Evolutionary conservation across 2,888 invertebrate genomes (phyloP).

Genomic region (Caenorhabditis zanzibari): DNA sequence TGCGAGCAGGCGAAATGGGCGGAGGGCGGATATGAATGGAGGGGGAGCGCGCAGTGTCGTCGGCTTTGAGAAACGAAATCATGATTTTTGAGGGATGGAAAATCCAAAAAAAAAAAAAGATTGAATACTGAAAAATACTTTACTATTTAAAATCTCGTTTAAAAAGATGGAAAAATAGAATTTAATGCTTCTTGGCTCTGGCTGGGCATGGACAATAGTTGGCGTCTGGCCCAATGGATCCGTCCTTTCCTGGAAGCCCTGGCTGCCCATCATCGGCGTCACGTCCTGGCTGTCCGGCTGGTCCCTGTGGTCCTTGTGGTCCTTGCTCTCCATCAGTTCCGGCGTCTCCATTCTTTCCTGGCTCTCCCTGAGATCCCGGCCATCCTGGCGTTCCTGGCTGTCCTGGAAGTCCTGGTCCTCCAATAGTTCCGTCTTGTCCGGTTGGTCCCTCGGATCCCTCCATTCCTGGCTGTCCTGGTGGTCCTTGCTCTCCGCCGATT

Average conservation of each 20-base stretch:
- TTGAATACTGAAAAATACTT: neutral
- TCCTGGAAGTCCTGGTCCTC: constrained; percentile 70
- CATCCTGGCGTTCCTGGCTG: constrained; percentile 72
- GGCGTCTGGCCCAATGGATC: constrained; percentile 72
- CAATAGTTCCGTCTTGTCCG: constrained; percentile 67
- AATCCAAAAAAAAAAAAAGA: constrained; percentile 2
- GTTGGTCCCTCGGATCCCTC: constrained; percentile 67
- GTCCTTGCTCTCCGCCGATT: constrained; percentile 67
- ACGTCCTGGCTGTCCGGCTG: constrained; percentile 70
- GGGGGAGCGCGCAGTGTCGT: too few species aligned
- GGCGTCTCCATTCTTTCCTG: constrained; percentile 71
- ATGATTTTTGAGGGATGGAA: too few species aligned
- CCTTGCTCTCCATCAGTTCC: constrained; percentile 70
- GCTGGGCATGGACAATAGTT: constrained; percentile 76
- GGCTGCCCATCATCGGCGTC: constrained; percentile 69
- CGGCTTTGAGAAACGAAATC: too few species aligned
- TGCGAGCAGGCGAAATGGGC: neutral
- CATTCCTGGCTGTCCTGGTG: constrained; percentile 70
- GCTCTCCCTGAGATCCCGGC: constrained; percentile 72
- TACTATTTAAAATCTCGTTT: neutral
- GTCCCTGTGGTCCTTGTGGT: constrained; percentile 71
- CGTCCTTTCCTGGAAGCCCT: constrained; percentile 71
- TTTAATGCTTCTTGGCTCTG: constrained; percentile 66
- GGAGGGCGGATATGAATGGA: neutral
- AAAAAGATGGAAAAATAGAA: constrained; percentile 2